Base-by-base conservation (phyloP, 2,888 invertebrate genomes). In the Sturmia bella region DNA sequence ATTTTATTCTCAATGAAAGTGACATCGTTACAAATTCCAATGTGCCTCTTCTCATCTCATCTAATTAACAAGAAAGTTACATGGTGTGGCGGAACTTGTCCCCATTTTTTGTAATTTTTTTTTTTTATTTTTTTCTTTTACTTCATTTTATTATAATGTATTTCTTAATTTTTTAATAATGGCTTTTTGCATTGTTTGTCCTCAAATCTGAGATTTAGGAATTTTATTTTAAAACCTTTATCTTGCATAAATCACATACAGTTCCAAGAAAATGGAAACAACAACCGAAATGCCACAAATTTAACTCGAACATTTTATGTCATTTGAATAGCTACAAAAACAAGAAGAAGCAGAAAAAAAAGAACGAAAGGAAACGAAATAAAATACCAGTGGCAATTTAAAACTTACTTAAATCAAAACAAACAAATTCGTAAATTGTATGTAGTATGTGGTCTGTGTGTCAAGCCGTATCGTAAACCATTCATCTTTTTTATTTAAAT, bases 301-400 rank as follows among this genome's bases (percentile, higher is more conserved):
- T 59, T 45, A 37, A 12, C 43, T 45, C 17, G 0, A 41, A 63
- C 54, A 57, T 59, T 68, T 52, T 41, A 59, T 41, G 57, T 27
- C 50, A 41, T 75, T 66, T 48, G 17, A 48, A 56, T 45, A 37
- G 2, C 12, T 12, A 15, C 15, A 7, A 32, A 7, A 32, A 32
- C 32, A 7, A 32, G 1, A 32, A 32, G 7, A 32, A 32, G 9
- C 3, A 61, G 19, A 54, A 13, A 21, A 17, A 54, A 13, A 54
- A 37, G 19, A 12, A 3, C 19, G 24, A 0, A 39, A n/a, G n/a
- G n/a, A 11, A 45, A n/a, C 32, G 54, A 61, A 54, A 56, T 6
- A 61, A 59, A 76, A 72, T 39, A 77, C 80, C 80, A 73, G 80
- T 81, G 77, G 80, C 80, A 77, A 61, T 77, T 68, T 61, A 17